Percentiles rank a stretch among this genome's conserved stretches.
phyloP scores from a whole-genome alignment of 2,113 vertebrate genomes.

The Tetrao urogallus region DNA sequence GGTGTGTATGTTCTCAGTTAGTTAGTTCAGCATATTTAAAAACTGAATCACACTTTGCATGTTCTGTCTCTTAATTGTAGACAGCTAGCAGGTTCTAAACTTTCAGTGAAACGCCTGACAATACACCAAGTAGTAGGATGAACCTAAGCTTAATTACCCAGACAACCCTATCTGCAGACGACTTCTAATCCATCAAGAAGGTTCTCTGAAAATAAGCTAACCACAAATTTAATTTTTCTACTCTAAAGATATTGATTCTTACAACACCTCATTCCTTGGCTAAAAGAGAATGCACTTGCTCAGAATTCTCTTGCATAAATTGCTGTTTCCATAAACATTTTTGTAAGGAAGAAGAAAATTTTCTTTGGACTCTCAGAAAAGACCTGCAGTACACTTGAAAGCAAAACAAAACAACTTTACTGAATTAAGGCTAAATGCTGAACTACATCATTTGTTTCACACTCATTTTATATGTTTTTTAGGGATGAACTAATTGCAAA shows the following conservation, averaged over 20 bases:
- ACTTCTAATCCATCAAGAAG: constrained; percentile 35
- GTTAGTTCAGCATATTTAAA: neutral
- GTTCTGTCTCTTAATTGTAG: neutral
- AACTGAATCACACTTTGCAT: neutral
- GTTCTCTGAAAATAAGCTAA: constrained; percentile 8
- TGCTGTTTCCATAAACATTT: neutral
- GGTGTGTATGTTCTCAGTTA: neutral
- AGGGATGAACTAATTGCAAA: neutral
- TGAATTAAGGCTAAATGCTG: neutral
- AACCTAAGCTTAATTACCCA: constrained; percentile 32
- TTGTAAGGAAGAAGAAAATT: neutral
- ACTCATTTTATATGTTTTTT: neutral
- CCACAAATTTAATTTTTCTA: constrained; percentile 9
- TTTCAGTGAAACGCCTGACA: constrained; percentile 14
- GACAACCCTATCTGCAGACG: constrained; percentile 37
- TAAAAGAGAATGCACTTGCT: neutral
- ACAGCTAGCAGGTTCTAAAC: neutral
- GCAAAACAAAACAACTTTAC: neutral
- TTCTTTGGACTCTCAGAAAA: neutral
- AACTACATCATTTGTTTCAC: neutral
- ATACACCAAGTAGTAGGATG: constrained; percentile 19
- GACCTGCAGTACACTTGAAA: neutral
- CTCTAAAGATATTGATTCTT: neutral
- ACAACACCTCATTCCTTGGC: neutral
- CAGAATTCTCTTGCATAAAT: neutral